Conservation (phyloP, 64 coral and sea anemone genomes). For the Montipora capricornis region DNA sequence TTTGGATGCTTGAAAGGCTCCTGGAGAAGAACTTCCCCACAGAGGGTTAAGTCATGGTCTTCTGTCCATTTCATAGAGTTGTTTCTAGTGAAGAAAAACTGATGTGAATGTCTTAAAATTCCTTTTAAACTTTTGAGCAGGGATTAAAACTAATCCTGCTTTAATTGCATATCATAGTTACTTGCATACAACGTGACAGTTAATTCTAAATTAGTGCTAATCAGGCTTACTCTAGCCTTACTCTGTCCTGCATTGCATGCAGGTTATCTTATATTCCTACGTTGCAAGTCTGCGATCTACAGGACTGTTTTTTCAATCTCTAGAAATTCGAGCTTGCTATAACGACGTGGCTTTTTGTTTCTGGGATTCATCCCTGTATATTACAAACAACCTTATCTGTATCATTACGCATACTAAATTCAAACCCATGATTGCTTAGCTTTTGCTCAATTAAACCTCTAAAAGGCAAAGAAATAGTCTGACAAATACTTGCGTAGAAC, state of each 20-base stretch:
- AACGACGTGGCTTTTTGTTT: not conserved
- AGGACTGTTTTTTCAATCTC: not conserved
- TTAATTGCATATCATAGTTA: slow-evolving; percentile 1
- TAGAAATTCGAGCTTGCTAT: not conserved
- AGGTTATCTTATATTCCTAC: not conserved
- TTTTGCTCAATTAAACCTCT: not conserved
- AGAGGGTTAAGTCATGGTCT: slow-evolving; percentile 11
- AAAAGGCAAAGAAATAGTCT: not conserved
- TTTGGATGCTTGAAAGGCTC: slow-evolving; percentile 59
- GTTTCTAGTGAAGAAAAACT: slow-evolving; percentile 12
- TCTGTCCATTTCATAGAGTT: slow-evolving; percentile 46
- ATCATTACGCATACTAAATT: not conserved
- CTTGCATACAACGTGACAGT: not conserved
- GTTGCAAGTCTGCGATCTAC: not conserved
- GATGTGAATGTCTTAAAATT: not conserved
- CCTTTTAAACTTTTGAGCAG: not conserved
- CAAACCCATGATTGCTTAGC: not conserved
- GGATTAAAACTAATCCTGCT: not conserved
- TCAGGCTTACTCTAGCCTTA: not conserved
- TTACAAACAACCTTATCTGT: too few relatives aligned
- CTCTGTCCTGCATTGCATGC: not conserved
- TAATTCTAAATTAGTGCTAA: not conserved
- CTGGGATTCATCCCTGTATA: not conserved
- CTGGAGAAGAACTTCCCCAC: slow-evolving; percentile 20
- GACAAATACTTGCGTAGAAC: not conserved